These are phyloP conservation scores for Doryteuthis pealeii DNA, from an alignment of 1,140 invertebrate species.

Conservation along the genomic window DNA sequence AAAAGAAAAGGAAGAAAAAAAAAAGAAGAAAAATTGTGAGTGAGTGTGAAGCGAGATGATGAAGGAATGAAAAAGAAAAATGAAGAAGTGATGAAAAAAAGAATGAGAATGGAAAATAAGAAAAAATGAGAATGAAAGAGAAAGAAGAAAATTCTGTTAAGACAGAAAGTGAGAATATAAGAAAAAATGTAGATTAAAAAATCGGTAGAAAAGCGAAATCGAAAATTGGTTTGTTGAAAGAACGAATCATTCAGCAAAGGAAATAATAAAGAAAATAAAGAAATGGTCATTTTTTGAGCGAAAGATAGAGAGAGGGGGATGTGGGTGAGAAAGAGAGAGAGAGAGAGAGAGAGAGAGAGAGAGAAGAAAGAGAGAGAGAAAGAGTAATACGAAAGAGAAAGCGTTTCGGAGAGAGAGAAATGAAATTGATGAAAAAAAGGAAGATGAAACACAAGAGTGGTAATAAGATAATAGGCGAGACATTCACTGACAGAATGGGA, in stretches of 20 bases:
- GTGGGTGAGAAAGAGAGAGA: not conserved
- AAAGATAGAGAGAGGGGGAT: not conserved
- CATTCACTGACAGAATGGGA: no score
- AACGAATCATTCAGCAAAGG: not conserved
- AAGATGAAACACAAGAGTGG: no score
- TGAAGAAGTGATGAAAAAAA: no score
- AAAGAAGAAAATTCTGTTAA: not conserved
- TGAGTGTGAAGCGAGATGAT: no score
- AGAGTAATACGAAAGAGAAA: no score
- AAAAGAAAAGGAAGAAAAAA: no score
- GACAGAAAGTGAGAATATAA: not conserved
- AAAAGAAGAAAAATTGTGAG: no score
- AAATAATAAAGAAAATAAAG: not conserved
- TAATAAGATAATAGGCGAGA: no score
- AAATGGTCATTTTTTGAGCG: not conserved
- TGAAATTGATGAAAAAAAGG: no score
- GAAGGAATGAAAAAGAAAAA: no score
- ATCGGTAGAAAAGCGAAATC: not conserved
- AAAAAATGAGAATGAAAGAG: not conserved
- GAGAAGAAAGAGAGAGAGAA: not conserved
- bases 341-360: slow-evolving; percentile 6
- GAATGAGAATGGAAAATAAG: not conserved
- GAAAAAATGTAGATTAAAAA: no score
- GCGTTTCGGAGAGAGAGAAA: no score
- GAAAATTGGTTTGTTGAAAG: not conserved